Percentiles rank a stretch among this genome's conserved stretches.
Evolutionary conservation across 2,113 vertebrate species (phyloP).

Genomic region (Oreotragus oreotragus): DNA sequence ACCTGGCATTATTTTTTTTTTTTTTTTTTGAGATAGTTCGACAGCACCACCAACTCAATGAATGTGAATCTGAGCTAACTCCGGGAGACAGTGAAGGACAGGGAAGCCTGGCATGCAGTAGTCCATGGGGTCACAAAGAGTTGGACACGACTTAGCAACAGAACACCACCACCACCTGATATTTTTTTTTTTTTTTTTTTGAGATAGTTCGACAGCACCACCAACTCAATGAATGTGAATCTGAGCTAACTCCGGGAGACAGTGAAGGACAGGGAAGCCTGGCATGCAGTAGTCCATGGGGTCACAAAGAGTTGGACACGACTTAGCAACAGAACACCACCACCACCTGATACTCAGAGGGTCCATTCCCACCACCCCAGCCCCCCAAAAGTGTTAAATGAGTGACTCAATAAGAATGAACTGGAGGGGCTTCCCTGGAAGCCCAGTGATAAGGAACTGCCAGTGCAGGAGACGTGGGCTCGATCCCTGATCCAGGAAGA

Average conservation of each 20-base stretch:
- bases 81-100: background rate
- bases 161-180: background rate
- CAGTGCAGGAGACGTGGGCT: background rate
- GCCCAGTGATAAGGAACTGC: background rate
- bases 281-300: background rate
- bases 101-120: background rate
- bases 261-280: background rate
- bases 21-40: background rate
- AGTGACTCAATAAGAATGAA: background rate
- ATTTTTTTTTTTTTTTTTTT: background rate
- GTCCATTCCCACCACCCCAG: background rate
- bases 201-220: background rate
- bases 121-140: background rate
- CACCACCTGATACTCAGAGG: background rate
- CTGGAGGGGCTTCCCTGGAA: background rate
- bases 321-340: background rate
- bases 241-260: background rate
- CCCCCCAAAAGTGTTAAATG: background rate
- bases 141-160: background rate
- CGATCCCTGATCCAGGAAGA: background rate
- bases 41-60: background rate
- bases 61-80: background rate
- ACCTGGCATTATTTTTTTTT: background rate
- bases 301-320: rapidly evolving
- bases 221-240: background rate